These are phyloP conservation scores for Geopemphigus sp. DNA, from an alignment of 1,140 invertebrate species.

Conservation along the genomic window DNA sequence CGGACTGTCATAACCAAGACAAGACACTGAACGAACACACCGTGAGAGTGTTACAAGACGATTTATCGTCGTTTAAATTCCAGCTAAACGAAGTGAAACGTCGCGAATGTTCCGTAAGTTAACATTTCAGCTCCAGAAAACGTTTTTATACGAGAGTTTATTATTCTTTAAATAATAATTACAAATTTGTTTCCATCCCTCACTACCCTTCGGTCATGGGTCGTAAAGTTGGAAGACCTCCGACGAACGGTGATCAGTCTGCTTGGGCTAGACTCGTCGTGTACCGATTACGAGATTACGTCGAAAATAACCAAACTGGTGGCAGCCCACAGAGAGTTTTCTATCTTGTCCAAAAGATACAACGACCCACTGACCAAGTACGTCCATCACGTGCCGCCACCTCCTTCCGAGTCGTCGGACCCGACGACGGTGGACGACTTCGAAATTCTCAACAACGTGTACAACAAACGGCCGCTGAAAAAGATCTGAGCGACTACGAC, in stretches of 20 bases:
- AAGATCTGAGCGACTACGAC: conserved; percentile 15
- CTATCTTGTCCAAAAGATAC: conserved; percentile 67
- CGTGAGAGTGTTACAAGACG: conserved; percentile 66
- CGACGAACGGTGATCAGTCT: conserved; percentile 67
- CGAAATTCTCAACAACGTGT: conserved; percentile 54
- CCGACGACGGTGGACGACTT: conserved; percentile 54
- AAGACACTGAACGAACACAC: conserved; percentile 68
- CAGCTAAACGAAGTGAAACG: conserved; percentile 64
- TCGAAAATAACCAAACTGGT: conserved; percentile 72
- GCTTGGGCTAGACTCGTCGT: conserved; percentile 66
- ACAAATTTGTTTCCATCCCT: conserved; percentile 32
- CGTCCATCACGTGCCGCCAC: conserved; percentile 22
- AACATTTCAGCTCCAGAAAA: background rate
- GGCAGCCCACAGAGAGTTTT: conserved; percentile 74
- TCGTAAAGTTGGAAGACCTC: conserved; percentile 64
- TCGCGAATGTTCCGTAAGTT: conserved; percentile 26
- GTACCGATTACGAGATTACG: conserved; percentile 74
- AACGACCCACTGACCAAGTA: conserved; percentile 51
- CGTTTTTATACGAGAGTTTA: background rate
- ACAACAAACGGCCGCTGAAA: conserved; percentile 53
- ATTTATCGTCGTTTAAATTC: conserved; percentile 69
- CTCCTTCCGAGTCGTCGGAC: conserved; percentile 48
- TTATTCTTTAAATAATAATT: too few species aligned
- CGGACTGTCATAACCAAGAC: conserved; percentile 68
- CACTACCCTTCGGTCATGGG: too few species aligned